Base-by-base conservation (phyloP, 2,888 invertebrate genomes). In the Hyles lineata region DNA sequence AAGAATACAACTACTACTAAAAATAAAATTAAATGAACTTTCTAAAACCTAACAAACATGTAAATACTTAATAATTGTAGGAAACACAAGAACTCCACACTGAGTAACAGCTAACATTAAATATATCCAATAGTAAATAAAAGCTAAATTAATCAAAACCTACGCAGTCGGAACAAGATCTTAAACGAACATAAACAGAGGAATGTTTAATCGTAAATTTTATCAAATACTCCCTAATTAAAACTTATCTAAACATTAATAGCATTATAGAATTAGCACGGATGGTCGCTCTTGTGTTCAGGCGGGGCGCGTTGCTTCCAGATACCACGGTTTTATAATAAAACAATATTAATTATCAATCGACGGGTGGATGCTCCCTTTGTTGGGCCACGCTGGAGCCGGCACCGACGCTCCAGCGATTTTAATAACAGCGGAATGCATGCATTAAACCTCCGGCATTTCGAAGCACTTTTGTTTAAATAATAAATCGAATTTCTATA, bases 351-450 rank as follows among this genome's bases (percentile, higher is more conserved):
- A 76, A 80, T 80, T 79, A 79, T 78, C 80, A 77, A 78, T 79
- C 29, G 74, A 75, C 76, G 79, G 78, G 75, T 67, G 76, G 76
- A 63, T 77, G 78, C 70, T 25, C 72, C 76, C 75, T 80, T 79
- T 80, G 80, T 80, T 72, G 69, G 52, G 71, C 61, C 35, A 61
- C 32, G 70, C 58, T 63, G 21, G 59, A 50, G 23, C 52, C 61
- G 32, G 61, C 79, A 80, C 79, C 71, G 80, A 78, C 78, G 82
- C 82, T 81, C 73, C 74, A 82, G 63, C 76, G 78, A 74, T 55
- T 90, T 92, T 90, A 90, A 91, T 91, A 92, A 90, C 86, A 85
- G 79, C 83, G 91, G 91, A 88, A 92, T 92, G 90, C 89, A 86
- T 89, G 85, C 89, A 89, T 89, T 89, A 87, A 87, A 89, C 88